Base-by-base conservation (phyloP, 2,113 vertebrate genomes). In the Rallus limicola region DNA sequence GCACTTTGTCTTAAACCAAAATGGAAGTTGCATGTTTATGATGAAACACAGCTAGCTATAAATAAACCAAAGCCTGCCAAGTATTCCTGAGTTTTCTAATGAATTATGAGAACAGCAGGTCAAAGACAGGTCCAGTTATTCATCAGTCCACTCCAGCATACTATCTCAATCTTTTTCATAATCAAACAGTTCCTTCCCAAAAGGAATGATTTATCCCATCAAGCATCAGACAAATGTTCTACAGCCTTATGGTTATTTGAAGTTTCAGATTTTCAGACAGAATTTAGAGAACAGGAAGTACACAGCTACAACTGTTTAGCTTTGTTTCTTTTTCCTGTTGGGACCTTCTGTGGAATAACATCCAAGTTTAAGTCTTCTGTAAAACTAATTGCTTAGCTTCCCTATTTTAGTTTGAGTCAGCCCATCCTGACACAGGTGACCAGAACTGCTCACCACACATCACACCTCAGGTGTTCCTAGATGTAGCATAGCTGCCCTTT, bases 381-480 rank as follows among this genome's bases (percentile, higher is more conserved):
- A 19, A 42, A 86, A 46, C 5, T 12, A 50, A 40, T 16, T 82
- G 9, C 82, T 75, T 44, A 53, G 12, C 24, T 42, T 71, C 18
- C 13, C 26, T 77, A 12, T 23, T 78, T 82, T 8, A 70, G 16
- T 29, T 16, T 46, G 25, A 36, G 2, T 40, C 36, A 91, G 34
- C 7, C 29, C 24, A 26, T 31, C 25, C 9, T 34, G 6, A 36
- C 10, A 48, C 0, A 1, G n/a, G 36, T 42, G 60, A 67, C 9
- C 59, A 42, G 24, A 85, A 62, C 31, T 36, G n/a, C 26, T 38
- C n/a, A 16, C 3, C 0, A 18, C 0, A 18, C 0, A 9, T 14
- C 8, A 38, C 19, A 28, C 6, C 14, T 81, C 63, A 52, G 29
- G 33, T 17, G 25, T 38, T 58, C 29, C 34, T 4, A 5, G 1